Base-by-base conservation (phyloP, 2,888 invertebrate species). In the Synanthedon formicaeformis region DNA sequence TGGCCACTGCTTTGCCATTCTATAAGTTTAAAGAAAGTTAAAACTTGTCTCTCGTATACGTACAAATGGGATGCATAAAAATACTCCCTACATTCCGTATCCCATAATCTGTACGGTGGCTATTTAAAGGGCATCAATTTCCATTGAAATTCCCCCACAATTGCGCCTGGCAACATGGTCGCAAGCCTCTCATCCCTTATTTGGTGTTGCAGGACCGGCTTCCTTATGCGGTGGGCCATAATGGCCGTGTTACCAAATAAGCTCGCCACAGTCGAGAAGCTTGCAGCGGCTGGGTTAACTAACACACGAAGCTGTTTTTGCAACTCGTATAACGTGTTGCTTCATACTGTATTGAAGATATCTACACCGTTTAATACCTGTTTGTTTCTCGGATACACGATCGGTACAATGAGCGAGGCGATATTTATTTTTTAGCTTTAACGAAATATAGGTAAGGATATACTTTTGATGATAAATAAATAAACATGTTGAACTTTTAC, bases 171-270 rank as follows among this genome's bases (percentile, higher is more conserved):
- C 62, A 64, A 64, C 62, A 65, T 60, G 61, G 57, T 50, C 63
- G 60, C 62, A 67, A 56, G 51, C 12, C n/a, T 18, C 50, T 49
- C 49, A 23, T 12, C 27, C 75, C 75, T 54, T 76, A 73, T 69
- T 73, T 56, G 76, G 71, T 18, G 23, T 48, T 50, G 51, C 50
- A 12, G 40, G 55, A 53, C 64, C 60, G 56, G 66, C 66, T 65
- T 61, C 76, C 79, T 64, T 76, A 74, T 69, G 63, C 55, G 75
- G 72, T 55, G 55, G 62, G 63, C 59, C 66, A 59, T 68, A 69
- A 71, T 67, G 72, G 71, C 64, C 65, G 63, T 60, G 56, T 57
- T 71, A 71, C 82, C 81, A 79, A 81, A 81, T 74, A 71, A 13
- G 58, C 58, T 62, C 67, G 60, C 63, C 67, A 66, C 72, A 63